Evolutionary conservation across 2,113 vertebrate species (phyloP).

Genomic region (Prionailurus viverrinus): DNA sequence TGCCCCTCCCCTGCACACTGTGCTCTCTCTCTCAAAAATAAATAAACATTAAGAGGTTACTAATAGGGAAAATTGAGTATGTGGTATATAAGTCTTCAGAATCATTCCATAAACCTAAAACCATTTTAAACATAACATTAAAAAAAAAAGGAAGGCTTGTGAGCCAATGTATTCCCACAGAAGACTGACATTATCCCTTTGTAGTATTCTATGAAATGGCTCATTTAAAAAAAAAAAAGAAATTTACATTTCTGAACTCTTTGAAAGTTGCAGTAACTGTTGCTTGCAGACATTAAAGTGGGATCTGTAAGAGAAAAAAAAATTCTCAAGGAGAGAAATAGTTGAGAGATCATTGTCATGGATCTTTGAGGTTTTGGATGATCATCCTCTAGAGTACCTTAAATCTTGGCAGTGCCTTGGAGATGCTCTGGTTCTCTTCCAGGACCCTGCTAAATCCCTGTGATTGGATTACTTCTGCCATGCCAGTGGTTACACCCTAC

Average conservation of each 20-base stretch:
- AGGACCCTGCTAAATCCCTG: neutral
- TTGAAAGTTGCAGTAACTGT: neutral
- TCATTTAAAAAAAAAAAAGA: neutral
- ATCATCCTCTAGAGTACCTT: neutral
- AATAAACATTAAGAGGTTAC: neutral
- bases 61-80: neutral
- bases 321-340: neutral
- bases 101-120: neutral
- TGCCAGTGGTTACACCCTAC: neutral
- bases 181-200: neutral
- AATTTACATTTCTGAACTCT: neutral
- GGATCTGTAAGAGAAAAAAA: neutral
- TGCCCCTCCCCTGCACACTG: too few species aligned
- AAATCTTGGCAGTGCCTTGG: neutral
- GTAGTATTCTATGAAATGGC: neutral
- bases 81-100: neutral
- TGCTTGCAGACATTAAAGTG: neutral
- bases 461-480: neutral
- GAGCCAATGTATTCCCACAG: neutral
- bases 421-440: neutral
- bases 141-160: neutral
- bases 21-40: too few species aligned
- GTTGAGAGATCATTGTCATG: neutral
- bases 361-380: neutral
- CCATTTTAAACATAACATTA: neutral